A percentile compares a stretch with the other conserved stretches of the same genome.
Evolutionary conservation across 2,797 vertebrate genomes (phyloP).

Genomic region (Glyptemys insculpta): DNA sequence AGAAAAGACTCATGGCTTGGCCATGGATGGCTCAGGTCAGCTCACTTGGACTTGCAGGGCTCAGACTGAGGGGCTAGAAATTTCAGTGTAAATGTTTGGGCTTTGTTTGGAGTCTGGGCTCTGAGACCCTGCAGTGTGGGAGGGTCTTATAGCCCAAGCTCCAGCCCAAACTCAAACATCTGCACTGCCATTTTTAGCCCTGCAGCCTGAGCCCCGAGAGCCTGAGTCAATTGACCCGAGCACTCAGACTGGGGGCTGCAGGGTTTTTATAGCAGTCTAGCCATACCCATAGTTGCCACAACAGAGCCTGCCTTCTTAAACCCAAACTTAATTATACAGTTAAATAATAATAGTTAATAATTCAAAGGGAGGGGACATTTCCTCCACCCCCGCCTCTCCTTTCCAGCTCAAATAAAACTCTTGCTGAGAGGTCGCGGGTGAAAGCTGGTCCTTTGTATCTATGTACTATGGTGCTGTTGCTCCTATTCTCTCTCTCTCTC

Average conservation of each 20-base stretch:
- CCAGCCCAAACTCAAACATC: not conserved
- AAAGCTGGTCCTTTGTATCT: not conserved
- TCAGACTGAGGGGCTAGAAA: not conserved
- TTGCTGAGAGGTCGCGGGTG: not conserved
- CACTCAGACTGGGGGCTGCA: no score
- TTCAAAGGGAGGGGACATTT: not conserved
- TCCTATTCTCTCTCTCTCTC: not conserved
- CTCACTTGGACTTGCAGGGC: not conserved
- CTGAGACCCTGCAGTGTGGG: not conserved
- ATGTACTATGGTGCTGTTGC: not conserved
- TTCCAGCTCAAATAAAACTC: not conserved
- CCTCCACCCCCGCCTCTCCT: not conserved
- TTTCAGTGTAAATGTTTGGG: not conserved
- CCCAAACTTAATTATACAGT: not conserved
- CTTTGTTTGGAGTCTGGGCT: not conserved
- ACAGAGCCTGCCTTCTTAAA: not conserved
- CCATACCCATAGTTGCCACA: not conserved
- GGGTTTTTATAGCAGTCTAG: no score
- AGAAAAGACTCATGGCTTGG: not conserved
- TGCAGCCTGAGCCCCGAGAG: no score
- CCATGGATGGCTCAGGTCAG: not conserved
- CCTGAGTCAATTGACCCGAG: no score
- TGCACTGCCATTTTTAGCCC: not conserved
- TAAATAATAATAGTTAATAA: not conserved
- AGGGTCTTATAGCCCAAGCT: not conserved